These are phyloP conservation scores for Rhinella marina DNA, from an alignment of 2,797 vertebrate species.

Conservation along the genomic window DNA sequence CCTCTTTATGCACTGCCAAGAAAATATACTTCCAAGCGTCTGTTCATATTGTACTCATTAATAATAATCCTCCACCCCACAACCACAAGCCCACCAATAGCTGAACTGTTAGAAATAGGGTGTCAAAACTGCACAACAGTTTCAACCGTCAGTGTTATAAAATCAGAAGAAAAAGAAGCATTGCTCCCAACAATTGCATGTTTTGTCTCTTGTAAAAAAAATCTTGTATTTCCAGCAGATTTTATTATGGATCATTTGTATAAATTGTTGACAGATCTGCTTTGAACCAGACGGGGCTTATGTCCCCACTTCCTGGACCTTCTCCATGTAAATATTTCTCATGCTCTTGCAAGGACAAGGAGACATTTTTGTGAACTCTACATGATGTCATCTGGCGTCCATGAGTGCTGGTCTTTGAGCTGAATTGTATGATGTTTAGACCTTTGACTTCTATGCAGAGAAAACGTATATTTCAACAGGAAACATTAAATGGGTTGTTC, in stretches of 20 bases:
- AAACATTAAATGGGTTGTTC: too few relatives aligned
- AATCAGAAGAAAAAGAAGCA: neutral
- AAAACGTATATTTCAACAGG: neutral
- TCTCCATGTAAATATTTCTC: conserved; percentile 9
- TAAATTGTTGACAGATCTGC: neutral
- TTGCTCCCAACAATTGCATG: neutral
- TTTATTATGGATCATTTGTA: conserved; percentile 3
- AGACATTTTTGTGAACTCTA: neutral
- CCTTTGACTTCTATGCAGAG: neutral
- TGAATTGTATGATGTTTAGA: neutral
- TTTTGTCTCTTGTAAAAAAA: neutral
- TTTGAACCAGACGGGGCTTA: neutral
- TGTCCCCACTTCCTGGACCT: neutral
- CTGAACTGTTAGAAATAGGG: neutral
- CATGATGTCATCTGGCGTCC: neutral
- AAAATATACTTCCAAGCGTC: neutral
- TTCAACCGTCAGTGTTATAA: neutral
- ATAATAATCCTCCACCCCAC: neutral
- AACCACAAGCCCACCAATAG: neutral
- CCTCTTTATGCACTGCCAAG: neutral
- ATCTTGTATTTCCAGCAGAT: neutral
- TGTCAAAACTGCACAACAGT: neutral
- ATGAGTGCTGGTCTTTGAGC: neutral
- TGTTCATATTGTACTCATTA: neutral
- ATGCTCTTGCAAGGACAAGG: neutral